Evolutionary conservation across 2,797 vertebrate species (phyloP).

Genomic region (Melanotaenia boesemani): DNA sequence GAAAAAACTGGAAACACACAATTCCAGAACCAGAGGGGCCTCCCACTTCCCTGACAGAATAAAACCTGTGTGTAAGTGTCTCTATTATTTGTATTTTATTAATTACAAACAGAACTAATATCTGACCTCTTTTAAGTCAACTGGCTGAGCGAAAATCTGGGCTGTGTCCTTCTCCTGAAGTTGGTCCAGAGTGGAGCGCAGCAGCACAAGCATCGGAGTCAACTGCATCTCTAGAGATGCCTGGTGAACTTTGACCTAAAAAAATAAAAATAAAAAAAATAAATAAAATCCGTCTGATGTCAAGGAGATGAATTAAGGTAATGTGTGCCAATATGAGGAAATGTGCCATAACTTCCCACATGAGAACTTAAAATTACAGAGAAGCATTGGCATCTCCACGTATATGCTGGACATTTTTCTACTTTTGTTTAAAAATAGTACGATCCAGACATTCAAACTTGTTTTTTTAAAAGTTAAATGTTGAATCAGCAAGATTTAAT

Average conservation of each 20-base stretch:
- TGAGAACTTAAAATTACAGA: background rate
- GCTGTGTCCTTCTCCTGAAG: constrained; percentile 96
- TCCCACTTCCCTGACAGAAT: background rate
- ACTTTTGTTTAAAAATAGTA: background rate
- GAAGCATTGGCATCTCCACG: background rate
- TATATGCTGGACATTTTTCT: background rate
- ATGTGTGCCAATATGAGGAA: background rate
- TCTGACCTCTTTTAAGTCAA: constrained; percentile 81
- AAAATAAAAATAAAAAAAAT: background rate
- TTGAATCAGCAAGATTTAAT: background rate
- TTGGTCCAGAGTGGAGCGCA: constrained; percentile 93
- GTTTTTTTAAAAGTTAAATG: background rate
- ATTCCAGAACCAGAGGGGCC: background rate
- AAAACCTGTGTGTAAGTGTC: background rate
- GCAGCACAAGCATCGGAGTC: constrained; percentile 90
- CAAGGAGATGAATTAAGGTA: background rate
- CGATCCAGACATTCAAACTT: background rate
- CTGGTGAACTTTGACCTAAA: constrained; percentile 93
- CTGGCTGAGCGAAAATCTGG: constrained; percentile 92
- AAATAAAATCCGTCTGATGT: constrained; percentile 2
- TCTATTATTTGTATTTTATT: background rate
- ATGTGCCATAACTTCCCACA: background rate
- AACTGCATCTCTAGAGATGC: constrained; percentile 92
- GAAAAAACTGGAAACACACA: background rate
- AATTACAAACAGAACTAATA: background rate